Base-by-base conservation (phyloP, 2,888 invertebrate genomes). In the Spilarctia lutea region DNA sequence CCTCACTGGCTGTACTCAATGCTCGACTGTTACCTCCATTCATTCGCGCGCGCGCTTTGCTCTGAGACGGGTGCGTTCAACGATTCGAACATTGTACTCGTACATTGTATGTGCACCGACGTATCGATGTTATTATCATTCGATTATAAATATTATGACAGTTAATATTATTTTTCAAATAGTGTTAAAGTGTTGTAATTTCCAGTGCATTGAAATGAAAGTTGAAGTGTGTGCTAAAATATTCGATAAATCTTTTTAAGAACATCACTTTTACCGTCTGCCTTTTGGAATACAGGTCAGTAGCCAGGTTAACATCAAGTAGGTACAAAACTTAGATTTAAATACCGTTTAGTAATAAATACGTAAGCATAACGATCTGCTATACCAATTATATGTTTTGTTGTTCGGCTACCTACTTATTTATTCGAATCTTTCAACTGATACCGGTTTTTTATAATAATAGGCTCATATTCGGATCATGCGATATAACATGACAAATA, bases 21-120 rank as follows among this genome's bases (percentile, higher is more conserved):
- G 76, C 76, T 76, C 71, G 73, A 56, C 24, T 75, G 79, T 73
- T 76, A 66, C 69, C 68, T 76, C 84, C 87, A 91, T 91, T 94
- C 95, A 95, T 94, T 95, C 94, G 92, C 90, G 92, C 91, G 91
- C 89, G 89, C 88, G 94, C 93, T 90, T 87, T 89, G 88, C 89
- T 83, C 83, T 86, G 88, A 83, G 89, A 83, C 91, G 93, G 93
- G 86, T 90, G 93, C 87, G 89, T 91, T 83, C 77, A 83, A 81
- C 86, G 85, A 87, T 85, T 85, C 83, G 82, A 87, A 83, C 79
- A 83, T 77, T 69, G 72, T 81, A 84, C 79, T 77, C 68, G 72
- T 81, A 84, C 79, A 78, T 74, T 83, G 68, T 83, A 80, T 79
- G 77, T 81, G 45, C 81, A 77, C 81, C 84, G 84, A 86, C 83